Evolutionary conservation across 2,888 invertebrate genomes (phyloP), one percentile per base, ranked within the genome.

Genomic region (Villa cingulata): DNA sequence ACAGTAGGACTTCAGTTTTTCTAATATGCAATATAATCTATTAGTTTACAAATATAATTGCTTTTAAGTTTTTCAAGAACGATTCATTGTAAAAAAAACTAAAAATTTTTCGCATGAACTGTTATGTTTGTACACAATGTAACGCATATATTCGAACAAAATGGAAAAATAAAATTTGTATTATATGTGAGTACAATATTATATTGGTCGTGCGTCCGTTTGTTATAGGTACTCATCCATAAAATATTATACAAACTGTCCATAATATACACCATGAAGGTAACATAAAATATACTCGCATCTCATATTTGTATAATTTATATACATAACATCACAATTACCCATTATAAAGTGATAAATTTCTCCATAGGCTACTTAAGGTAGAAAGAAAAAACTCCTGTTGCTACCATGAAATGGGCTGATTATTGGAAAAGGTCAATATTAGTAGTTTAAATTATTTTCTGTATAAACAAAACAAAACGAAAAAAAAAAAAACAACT

Each of bases 401-500:
- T 56, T 56, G 59, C 52, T 58, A 54, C 51, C 51, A 50, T 46
- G 49, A 48, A 48, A 42, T 43, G 27, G 45, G 34, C 47, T 50
- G 36, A 58, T 59, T 63, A 57, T 60, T 57, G 54, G 55, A 55
- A 58, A 55, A 54, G 56, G 56, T 60, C 54, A 56, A 52, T 54
- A 57, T 60, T 59, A 62, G 59, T 59, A 61, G 57, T 49, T 56
- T 45, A 54, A 52, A 59, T 59, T 55, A 58, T 58, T 54, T 51
- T 45, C 51, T 53, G 46, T 53, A 51, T 51, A 57, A 59, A 55
- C 53, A 57, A 55, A 34, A 48, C 46, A 53, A 50, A 50, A 43
- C 49, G 52, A 27, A 27, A 10, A 27, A 27, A 10, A 27, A 6
- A 27, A 27, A 27, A 9, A 27, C 27, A 27, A 27, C 27, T 4